These are phyloP conservation scores for Drosophila auraria DNA, from an alignment of 1,140 invertebrate species.

Conservation along the genomic window DNA sequence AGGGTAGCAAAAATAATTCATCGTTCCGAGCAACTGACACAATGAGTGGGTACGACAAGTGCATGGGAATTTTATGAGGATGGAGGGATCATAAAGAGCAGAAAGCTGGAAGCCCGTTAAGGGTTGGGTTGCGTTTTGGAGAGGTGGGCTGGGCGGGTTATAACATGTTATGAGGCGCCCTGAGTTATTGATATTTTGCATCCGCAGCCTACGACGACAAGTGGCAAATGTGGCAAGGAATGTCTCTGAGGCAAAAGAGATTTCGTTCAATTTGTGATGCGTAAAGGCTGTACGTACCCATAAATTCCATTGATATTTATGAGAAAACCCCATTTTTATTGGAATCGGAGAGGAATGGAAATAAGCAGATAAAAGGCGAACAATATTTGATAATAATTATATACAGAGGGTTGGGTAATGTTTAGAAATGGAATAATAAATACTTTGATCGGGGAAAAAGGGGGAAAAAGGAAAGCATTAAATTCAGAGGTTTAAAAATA, in stretches of 20 bases:
- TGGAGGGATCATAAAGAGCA: constrained; percentile 52
- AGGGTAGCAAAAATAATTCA: constrained; percentile 43
- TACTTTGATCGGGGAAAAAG: neutral
- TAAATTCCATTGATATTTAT: constrained; percentile 54
- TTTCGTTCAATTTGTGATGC: constrained; percentile 43
- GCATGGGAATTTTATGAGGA: constrained; percentile 40
- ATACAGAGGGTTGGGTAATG: neutral
- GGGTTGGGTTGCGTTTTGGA: constrained; percentile 3
- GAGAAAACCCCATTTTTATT: constrained; percentile 34
- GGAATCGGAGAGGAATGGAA: constrained; percentile 14
- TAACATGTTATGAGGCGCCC: constrained; percentile 28
- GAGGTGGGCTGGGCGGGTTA: neutral
- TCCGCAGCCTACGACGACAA: constrained; percentile 34
- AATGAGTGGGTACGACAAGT: constrained; percentile 44
- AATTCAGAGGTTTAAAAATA: neutral
- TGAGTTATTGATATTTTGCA: constrained; percentile 53
- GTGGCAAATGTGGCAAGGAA: constrained; percentile 31
- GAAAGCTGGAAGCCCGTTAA: constrained; percentile 49
- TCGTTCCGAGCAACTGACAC: constrained; percentile 42
- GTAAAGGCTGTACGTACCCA: constrained; percentile 12
- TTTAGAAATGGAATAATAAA: neutral
- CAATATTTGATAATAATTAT: constrained; percentile 40
- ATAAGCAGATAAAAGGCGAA: constrained; percentile 30
- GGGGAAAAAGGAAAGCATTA: neutral
- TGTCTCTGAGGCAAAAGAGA: constrained; percentile 31